Conservation (phyloP, 2,797 vertebrate genomes). For the Oreochromis mossambicus region DNA sequence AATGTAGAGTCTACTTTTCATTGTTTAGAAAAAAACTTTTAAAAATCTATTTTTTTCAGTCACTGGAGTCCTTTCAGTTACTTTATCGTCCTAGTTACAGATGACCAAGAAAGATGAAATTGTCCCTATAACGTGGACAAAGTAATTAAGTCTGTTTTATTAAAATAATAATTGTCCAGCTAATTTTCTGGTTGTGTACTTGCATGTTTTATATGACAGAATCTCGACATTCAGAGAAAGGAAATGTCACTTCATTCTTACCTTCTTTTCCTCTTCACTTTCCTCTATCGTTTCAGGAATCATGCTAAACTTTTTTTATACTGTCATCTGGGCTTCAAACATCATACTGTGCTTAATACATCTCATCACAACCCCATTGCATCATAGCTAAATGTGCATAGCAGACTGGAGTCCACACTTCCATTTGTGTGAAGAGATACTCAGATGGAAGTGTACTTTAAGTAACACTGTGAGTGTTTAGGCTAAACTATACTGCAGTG, state of each 20-base stretch:
- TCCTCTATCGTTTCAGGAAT: slow-evolving; percentile 28
- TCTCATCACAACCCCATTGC: slow-evolving; percentile 37
- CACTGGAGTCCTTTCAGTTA: background rate
- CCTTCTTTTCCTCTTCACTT: background rate
- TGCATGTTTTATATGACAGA: background rate
- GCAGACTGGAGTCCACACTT: background rate
- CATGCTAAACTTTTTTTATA: background rate
- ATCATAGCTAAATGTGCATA: background rate
- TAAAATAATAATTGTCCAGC: background rate
- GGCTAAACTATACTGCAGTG: background rate
- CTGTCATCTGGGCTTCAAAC: slow-evolving; percentile 71
- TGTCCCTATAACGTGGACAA: background rate
- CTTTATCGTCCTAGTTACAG: background rate
- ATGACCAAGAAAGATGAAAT: background rate
- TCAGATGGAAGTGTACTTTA: background rate
- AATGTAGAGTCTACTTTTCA: slow-evolving; percentile 38
- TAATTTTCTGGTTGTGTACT: background rate
- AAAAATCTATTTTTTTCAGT: background rate
- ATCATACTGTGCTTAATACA: slow-evolving; percentile 72
- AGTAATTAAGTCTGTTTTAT: background rate
- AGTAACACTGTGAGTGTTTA: rapidly evolving
- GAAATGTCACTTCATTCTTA: slow-evolving; percentile 27
- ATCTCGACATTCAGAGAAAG: slow-evolving; percentile 57
- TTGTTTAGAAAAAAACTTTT: background rate
- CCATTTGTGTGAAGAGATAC: background rate